These are phyloP conservation scores for Cyanistes caeruleus DNA, from an alignment of 2,113 vertebrate genomes.

Conservation along the genomic window DNA sequence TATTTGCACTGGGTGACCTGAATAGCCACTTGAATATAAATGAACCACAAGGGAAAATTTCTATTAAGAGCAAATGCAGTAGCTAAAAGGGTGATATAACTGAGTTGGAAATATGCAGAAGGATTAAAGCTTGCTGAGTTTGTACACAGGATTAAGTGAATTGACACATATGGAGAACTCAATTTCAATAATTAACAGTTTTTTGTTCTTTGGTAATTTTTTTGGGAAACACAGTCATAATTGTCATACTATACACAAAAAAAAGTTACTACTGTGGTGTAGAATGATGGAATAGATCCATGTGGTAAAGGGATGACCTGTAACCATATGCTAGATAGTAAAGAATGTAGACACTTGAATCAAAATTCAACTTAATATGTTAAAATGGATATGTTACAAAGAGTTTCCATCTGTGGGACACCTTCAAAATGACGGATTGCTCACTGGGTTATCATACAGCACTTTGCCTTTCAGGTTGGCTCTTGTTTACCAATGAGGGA, in stretches of 20 bases:
- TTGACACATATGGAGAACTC: background rate
- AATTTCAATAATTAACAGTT: background rate
- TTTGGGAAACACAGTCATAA: background rate
- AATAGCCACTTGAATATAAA: constrained; percentile 53
- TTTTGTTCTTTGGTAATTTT: background rate
- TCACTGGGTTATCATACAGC: background rate
- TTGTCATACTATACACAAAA: background rate
- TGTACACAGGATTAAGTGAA: constrained; percentile 39
- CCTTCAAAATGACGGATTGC: background rate
- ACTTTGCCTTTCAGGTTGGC: background rate
- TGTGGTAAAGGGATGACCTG: background rate
- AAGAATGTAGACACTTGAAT: background rate
- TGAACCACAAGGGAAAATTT: constrained; percentile 49
- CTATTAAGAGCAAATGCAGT: constrained; percentile 45
- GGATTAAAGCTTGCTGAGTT: constrained; percentile 47
- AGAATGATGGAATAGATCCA: background rate
- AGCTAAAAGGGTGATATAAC: constrained; percentile 37
- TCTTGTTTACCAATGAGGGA: background rate
- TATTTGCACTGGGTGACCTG: constrained; percentile 53
- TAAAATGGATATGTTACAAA: background rate
- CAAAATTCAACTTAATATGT: background rate
- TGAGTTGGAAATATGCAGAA: constrained; percentile 38
- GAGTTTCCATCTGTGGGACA: background rate
- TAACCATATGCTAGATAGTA: background rate
- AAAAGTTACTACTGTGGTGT: background rate